Evolutionary conservation across 2,113 vertebrate species (phyloP).

Genomic region (Caranx ignobilis): DNA sequence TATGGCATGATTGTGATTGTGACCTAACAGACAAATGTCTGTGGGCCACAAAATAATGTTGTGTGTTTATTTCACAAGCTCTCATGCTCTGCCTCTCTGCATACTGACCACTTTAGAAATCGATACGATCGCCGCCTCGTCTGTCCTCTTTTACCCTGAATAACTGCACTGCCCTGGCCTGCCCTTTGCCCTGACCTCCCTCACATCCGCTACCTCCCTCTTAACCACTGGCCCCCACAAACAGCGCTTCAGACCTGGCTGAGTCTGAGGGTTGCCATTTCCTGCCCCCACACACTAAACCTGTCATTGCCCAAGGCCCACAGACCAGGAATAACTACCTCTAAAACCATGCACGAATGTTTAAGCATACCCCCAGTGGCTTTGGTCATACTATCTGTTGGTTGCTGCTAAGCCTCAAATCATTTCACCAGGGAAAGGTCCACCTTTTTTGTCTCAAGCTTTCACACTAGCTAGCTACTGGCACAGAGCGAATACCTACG

Average conservation of each 20-base stretch:
- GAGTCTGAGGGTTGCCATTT: slow-evolving; percentile 51
- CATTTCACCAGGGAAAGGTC: slow-evolving; percentile 34
- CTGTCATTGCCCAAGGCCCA: slow-evolving; percentile 58
- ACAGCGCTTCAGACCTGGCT: slow-evolving; percentile 28
- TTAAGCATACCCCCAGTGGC: slow-evolving; percentile 52
- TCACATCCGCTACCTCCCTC: slow-evolving; percentile 26
- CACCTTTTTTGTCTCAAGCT: slow-evolving; percentile 26
- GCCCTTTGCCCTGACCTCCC: slow-evolving; percentile 59
- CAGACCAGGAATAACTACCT: slow-evolving; percentile 66
- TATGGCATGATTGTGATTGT: neutral
- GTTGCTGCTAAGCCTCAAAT: slow-evolving; percentile 56
- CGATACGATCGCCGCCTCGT: slow-evolving; percentile 1
- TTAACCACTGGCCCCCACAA: slow-evolving; percentile 22
- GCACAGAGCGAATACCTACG: slow-evolving; percentile 28
- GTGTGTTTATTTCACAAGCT: slow-evolving; percentile 14
- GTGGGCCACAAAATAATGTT: neutral
- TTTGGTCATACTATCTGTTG: slow-evolving; percentile 47
- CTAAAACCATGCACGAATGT: slow-evolving; percentile 42
- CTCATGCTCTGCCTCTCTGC: neutral
- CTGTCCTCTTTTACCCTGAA: slow-evolving; percentile 46
- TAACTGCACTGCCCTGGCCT: slow-evolving; percentile 57
- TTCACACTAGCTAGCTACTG: slow-evolving; percentile 31
- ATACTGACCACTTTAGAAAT: slow-evolving; percentile 30
- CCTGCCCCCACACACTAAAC: slow-evolving; percentile 60
- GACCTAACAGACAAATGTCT: neutral